These are phyloP conservation scores for Falco biarmicus DNA, from an alignment of 2,797 vertebrate species.

Conservation along the genomic window DNA sequence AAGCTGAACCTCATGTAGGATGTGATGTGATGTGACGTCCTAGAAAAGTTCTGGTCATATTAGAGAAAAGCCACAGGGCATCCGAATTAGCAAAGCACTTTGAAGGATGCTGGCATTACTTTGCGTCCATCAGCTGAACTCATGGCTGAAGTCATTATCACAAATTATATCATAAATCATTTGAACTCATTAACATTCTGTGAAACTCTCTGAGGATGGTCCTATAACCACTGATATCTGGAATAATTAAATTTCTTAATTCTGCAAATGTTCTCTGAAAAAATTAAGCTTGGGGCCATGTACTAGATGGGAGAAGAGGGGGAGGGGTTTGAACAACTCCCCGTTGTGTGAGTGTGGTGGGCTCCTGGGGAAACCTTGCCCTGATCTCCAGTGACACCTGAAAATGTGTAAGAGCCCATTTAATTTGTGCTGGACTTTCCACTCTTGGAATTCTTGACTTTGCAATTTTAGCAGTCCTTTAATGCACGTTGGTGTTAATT, in stretches of 20 bases:
- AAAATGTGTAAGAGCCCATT: neutral
- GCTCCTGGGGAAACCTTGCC: neutral
- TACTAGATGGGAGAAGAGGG: neutral
- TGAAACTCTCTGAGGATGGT: neutral
- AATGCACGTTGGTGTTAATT: neutral
- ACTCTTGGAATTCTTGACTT: neutral
- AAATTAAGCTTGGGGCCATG: neutral
- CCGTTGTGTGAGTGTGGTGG: accelerated
- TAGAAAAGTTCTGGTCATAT: neutral
- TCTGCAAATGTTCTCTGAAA: neutral
- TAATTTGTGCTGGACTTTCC: neutral
- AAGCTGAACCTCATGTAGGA: neutral
- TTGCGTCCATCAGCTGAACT: neutral
- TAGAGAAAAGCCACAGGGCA: neutral
- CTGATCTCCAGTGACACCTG: neutral
- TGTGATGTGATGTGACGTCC: neutral
- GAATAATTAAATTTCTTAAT: neutral
- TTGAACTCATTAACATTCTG: neutral
- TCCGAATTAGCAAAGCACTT: neutral
- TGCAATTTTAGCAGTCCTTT: neutral
- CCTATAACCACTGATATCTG: neutral
- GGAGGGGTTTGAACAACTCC: neutral
- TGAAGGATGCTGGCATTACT: neutral
- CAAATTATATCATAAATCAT: neutral
- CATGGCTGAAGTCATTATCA: neutral